These are phyloP conservation scores for Fregata magnificens DNA, from an alignment of 2,113 vertebrate genomes.

Conservation along the genomic window DNA sequence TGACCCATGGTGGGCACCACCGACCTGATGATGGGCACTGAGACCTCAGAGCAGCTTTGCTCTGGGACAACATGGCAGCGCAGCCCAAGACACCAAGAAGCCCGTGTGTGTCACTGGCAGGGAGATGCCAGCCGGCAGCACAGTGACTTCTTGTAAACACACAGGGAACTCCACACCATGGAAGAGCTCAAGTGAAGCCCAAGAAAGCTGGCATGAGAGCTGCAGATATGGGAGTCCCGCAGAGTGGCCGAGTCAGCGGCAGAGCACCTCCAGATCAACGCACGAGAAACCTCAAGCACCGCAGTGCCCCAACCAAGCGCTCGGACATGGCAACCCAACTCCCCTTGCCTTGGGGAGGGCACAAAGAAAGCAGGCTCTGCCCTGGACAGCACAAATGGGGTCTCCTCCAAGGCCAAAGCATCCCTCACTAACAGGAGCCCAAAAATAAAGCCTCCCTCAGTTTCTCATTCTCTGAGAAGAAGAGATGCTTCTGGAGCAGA, in stretches of 20 bases:
- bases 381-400: background rate
- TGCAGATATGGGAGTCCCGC: rapidly evolving
- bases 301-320: rapidly evolving
- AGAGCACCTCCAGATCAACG: background rate
- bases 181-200: background rate
- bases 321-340: background rate
- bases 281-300: background rate
- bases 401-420: background rate
- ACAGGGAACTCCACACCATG: background rate
- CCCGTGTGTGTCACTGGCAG: rapidly evolving
- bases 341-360: background rate
- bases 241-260: rapidly evolving
- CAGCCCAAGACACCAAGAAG: background rate
- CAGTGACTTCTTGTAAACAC: background rate
- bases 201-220: background rate
- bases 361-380: background rate
- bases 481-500: background rate
- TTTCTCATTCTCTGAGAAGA: background rate
- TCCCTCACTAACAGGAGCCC: background rate
- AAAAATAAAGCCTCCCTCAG: background rate
- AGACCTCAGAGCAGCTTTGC: background rate
- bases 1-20: background rate
- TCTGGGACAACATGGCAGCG: background rate
- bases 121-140: background rate
- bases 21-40: background rate